Base-by-base conservation (phyloP, 2,113 vertebrate genomes). In the Scophthalmus maximus region DNA sequence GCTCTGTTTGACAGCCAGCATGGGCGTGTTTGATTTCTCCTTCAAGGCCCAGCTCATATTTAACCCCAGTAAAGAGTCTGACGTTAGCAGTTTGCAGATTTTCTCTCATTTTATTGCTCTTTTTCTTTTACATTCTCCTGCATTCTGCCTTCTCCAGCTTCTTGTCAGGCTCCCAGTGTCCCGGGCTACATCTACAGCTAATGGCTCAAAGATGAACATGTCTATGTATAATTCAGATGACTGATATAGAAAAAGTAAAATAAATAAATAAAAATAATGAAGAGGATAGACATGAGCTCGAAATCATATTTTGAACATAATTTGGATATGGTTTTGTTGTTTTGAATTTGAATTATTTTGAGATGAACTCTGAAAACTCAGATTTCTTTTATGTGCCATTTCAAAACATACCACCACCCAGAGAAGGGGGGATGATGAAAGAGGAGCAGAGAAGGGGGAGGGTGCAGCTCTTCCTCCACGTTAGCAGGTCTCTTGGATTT, bases 401-500 rank as follows among this genome's bases (percentile, higher is more conserved):
- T 20, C 3, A 36, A 32, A 62, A 32, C 53, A 60, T 32, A 15
- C 14, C 72, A 63, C 17, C 44, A 40, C 57, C 65, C 23, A 52
- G 14, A 52, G 34, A 38, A 26, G 44, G 55, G 51, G 12, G 55
- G 77, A 63, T 80, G 56, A 71, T 73, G 25, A 56, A 52, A 79
- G 65, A 20, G 44, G 53, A 38, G 38, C 6, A 25, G 27, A 49
- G 38, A 25, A 56, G 75, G 71, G 66, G 77, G 47, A 57, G 78
- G 82, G 60, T 11, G 10, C 26, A 11, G 50, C 69, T 67, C 68
- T 51, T 64, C 34, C 44, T 73, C 34, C 34, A 81, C n/a, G 38
- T 72, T 64, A 70, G 82, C 74, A 72, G 79, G 77, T 81, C 73
- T 52, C 57, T 76, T n/a, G 46, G 86, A 74, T 80, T 77, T 57